Conservation (phyloP, 2,888 invertebrate genomes). For the Dioctria rufipes region DNA sequence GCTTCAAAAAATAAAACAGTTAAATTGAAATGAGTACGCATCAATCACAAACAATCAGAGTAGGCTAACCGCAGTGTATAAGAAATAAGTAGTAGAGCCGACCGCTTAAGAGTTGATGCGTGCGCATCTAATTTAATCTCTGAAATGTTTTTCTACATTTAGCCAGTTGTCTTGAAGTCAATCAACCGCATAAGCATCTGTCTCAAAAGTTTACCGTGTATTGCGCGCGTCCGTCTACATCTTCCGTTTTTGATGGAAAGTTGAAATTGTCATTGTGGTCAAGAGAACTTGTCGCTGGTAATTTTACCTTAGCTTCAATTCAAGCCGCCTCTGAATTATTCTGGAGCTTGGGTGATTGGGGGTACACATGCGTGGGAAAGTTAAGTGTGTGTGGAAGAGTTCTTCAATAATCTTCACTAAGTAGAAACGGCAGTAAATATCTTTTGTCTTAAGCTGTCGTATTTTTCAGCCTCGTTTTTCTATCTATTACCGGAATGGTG, state of each 20-base stretch:
- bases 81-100: neutral
- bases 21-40: slow-evolving; percentile 47
- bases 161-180: slow-evolving; percentile 48
- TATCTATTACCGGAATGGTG: slow-evolving; percentile 8
- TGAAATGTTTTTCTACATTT: slow-evolving; percentile 50
- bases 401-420: slow-evolving; percentile 24
- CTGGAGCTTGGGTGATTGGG: neutral
- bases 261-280: slow-evolving; percentile 36
- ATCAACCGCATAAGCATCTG: slow-evolving; percentile 49
- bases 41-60: slow-evolving; percentile 51
- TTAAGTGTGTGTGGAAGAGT: slow-evolving; percentile 44
- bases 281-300: slow-evolving; percentile 30
- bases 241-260: neutral
- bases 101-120: slow-evolving; percentile 45
- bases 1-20: slow-evolving; percentile 35
- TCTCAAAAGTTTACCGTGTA: slow-evolving; percentile 41
- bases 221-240: neutral
- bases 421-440: slow-evolving; percentile 34
- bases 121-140: slow-evolving; percentile 53
- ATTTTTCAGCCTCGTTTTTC: slow-evolving; percentile 44
- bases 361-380: slow-evolving; percentile 42
- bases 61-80: slow-evolving; percentile 35
- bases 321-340: neutral
- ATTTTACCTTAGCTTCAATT: neutral
- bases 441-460: slow-evolving; percentile 45